These are phyloP conservation scores for Ovis aries DNA, from an alignment of 2,113 vertebrate species.

Conservation along the genomic window ARS-UI_Ramb_v3.0 NC_056058.1:103819001-103819500, in stretches of 20 bases:
- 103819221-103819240: background rate
- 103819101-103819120: background rate
- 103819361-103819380: background rate
- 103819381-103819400: background rate
- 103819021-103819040: background rate
- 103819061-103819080: background rate
- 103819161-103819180: background rate
- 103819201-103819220: fast-evolving
- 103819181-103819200: background rate
- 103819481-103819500: background rate
- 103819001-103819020: background rate
- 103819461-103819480: background rate
- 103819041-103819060: background rate
- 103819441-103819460: background rate
- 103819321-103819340: background rate
- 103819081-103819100: background rate
- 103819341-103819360: background rate
- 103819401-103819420: background rate
- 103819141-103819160: background rate
- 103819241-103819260: background rate
- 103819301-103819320: background rate
- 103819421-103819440: background rate
- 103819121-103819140: background rate
- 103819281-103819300: background rate
- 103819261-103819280: fast-evolving